These are phyloP conservation scores for Gymnarchus niloticus DNA, from an alignment of 2,113 vertebrate species.

Conservation along the genomic window DNA sequence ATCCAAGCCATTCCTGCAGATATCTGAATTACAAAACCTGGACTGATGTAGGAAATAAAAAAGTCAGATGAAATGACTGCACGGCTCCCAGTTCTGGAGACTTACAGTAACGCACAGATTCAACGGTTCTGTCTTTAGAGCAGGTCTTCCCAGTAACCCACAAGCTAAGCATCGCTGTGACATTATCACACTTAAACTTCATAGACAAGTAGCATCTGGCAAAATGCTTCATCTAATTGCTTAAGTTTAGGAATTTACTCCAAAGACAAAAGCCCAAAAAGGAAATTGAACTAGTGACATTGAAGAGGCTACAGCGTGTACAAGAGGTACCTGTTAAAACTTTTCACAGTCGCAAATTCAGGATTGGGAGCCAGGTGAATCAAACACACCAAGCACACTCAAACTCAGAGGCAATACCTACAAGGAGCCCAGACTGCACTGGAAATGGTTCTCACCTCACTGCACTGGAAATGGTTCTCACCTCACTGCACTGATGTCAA, in stretches of 20 bases:
- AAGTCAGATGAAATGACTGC: neutral
- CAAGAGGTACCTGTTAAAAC: neutral
- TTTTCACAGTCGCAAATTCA: neutral
- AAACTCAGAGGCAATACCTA: neutral
- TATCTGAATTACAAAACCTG: no score
- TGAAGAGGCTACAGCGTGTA: neutral
- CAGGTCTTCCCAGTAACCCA: no score
- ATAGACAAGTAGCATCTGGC: constrained; percentile 1
- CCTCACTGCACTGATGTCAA: neutral
- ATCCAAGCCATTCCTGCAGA: neutral
- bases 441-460: neutral
- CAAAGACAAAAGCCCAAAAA: neutral
- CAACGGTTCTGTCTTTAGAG: neutral
- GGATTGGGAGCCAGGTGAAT: neutral
- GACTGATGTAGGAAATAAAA: no score
- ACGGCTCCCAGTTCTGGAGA: neutral
- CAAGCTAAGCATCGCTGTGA: neutral
- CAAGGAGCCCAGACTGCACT: neutral
- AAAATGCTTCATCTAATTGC: constrained; percentile 13
- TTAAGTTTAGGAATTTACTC: constrained; percentile 17
- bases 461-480: neutral
- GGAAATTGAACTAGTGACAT: neutral
- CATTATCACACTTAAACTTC: neutral
- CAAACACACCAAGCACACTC: neutral
- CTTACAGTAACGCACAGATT: neutral